Conservation (phyloP, 2,888 invertebrate species). For the Apamea monoglypha region DNA sequence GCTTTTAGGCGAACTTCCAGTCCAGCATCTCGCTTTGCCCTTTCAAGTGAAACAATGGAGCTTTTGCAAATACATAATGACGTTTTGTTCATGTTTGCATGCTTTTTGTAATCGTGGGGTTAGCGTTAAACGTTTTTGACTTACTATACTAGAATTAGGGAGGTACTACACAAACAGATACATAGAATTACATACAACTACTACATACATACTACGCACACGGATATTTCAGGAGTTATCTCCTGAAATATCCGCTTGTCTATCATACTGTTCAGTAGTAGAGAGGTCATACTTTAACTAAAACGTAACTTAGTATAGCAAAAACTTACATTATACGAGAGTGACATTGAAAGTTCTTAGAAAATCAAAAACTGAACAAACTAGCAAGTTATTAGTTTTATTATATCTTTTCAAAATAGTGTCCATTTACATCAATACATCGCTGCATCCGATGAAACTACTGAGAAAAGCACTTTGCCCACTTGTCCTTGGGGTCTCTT, state of each 20-base stretch:
- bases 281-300: not conserved
- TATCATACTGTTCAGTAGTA: not conserved
- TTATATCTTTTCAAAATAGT: too few species aligned
- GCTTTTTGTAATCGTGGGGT: not conserved
- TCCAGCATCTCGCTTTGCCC: constrained; percentile 47
- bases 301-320: not conserved
- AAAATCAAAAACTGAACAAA: too few species aligned
- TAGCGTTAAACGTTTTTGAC: not conserved
- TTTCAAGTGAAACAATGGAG: constrained; percentile 49
- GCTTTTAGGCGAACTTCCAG: constrained; percentile 47
- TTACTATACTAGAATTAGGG: constrained; percentile 2
- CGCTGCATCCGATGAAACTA: too few species aligned
- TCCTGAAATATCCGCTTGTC: not conserved
- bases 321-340: not conserved
- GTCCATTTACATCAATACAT: too few species aligned
- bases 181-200: not conserved
- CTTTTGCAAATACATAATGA: constrained; percentile 32
- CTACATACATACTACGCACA: too few species aligned
- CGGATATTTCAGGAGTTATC: constrained; percentile 14
- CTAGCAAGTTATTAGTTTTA: too few species aligned
- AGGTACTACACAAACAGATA: not conserved
- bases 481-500: too few species aligned
- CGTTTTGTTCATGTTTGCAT: constrained; percentile 16
- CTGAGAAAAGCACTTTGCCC: too few species aligned
- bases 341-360: too few species aligned